Evolutionary conservation across 1,140 invertebrate genomes (phyloP).

Genomic region (Epicauta chinensis): DNA sequence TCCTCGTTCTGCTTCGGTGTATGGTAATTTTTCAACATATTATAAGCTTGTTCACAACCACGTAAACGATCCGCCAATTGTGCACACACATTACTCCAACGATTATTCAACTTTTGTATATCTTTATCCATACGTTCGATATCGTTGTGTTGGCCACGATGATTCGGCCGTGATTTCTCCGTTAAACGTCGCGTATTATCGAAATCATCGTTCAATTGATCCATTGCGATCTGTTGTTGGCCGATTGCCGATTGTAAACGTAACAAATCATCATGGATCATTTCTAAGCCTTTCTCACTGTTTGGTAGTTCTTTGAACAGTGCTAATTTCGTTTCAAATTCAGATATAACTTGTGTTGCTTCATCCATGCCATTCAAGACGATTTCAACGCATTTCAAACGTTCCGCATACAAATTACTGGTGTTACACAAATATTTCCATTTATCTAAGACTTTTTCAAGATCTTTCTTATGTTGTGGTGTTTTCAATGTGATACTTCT

Average conservation of each 20-base stretch:
- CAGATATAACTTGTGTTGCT: conserved; percentile 78
- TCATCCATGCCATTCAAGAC: conserved; percentile 85
- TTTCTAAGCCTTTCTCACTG: conserved; percentile 67
- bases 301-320: conserved; percentile 77
- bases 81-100: conserved; percentile 87
- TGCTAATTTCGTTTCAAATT: conserved; percentile 85
- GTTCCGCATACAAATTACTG: conserved; percentile 82
- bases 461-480: conserved; percentile 80
- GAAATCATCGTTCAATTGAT: conserved; percentile 85
- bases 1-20: conserved; percentile 80
- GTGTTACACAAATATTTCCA: conserved; percentile 88
- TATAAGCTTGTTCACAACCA: conserved; percentile 78
- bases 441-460: conserved; percentile 80
- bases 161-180: conserved; percentile 70
- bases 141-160: conserved; percentile 67
- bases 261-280: conserved; percentile 65
- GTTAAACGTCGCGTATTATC: conserved; percentile 79
- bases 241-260: conserved; percentile 74
- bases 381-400: conserved; percentile 86
- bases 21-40: conserved; percentile 79
- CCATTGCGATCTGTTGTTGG: conserved; percentile 79
- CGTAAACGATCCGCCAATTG: conserved; percentile 87
- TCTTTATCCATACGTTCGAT: conserved; percentile 92
- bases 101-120: conserved; percentile 74
- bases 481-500: conserved; percentile 77